phyloP scores from a whole-genome alignment of 2,113 vertebrate genomes.

The Antechinus flavipes region DNA sequence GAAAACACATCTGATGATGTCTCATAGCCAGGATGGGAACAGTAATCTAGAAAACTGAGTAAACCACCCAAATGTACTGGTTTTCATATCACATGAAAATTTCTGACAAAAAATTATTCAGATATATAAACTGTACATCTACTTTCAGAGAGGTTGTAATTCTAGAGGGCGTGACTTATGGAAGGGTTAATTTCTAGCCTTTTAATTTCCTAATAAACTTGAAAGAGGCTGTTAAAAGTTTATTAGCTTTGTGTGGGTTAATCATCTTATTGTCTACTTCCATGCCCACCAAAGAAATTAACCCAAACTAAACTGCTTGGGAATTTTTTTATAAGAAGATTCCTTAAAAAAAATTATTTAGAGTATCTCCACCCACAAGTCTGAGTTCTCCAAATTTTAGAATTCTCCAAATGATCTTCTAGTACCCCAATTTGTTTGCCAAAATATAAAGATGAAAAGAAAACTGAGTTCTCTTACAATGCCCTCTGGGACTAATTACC shows the following conservation, averaged over 20 bases:
- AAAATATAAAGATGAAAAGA: conserved; percentile 83
- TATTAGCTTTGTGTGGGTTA: conserved; percentile 75
- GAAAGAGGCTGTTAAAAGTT: conserved; percentile 68
- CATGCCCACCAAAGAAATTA: conserved; percentile 65
- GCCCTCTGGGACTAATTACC: conserved; percentile 87
- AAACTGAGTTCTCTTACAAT: conserved; percentile 82
- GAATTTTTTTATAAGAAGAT: conserved; percentile 48
- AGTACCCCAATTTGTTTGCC: conserved; percentile 77
- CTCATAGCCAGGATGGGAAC: neutral
- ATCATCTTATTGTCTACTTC: conserved; percentile 72
- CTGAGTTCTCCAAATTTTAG: conserved; percentile 65
- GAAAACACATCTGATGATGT: neutral
- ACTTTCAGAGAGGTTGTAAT: conserved; percentile 58
- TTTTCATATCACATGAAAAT: neutral
- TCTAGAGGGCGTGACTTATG: neutral
- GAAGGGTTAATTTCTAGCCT: conserved; percentile 58
- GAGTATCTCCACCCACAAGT: conserved; percentile 64
- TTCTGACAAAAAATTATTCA: neutral
- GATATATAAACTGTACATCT: neutral
- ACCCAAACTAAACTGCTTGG: conserved; percentile 63
- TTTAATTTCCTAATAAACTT: conserved; percentile 74
- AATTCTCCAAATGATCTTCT: conserved; percentile 69
- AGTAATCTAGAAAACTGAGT: neutral
- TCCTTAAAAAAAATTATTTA: conserved; percentile 70
- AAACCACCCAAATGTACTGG: neutral